These are phyloP conservation scores for Cabera pusaria DNA, from an alignment of 2,888 invertebrate species.

Conservation along the genomic window DNA sequence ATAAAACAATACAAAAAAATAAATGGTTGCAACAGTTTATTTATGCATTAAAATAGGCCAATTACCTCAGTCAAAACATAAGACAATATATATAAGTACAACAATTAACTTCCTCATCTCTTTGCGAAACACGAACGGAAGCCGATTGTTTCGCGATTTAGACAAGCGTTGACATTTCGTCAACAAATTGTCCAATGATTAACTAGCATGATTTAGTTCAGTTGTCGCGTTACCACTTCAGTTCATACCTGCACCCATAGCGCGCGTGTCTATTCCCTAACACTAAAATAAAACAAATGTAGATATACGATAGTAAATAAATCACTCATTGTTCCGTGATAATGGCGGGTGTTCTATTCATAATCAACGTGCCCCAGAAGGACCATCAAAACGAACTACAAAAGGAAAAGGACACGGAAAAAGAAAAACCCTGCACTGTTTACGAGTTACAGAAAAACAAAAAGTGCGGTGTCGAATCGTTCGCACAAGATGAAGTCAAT, in stretches of 20 bases:
- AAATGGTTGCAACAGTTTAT: no score
- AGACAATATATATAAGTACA: no score
- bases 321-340: slow-evolving; percentile 2
- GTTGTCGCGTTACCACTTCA: slow-evolving; percentile 27
- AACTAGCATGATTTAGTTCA: slow-evolving; percentile 30
- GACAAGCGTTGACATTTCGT: slow-evolving; percentile 38
- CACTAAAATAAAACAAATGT: no score
- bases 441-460: slow-evolving; percentile 17
- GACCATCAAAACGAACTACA: slow-evolving; percentile 66
- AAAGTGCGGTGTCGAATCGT: slow-evolving; percentile 10
- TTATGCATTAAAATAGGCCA: slow-evolving; percentile 15
- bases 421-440: slow-evolving; percentile 31
- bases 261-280: slow-evolving; percentile 22
- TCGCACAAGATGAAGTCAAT: slow-evolving; percentile 32
- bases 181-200: slow-evolving; percentile 26
- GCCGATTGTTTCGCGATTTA: slow-evolving; percentile 47
- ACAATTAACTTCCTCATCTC: slow-evolving; percentile 20
- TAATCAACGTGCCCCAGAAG: slow-evolving; percentile 82
- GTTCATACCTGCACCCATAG: slow-evolving; percentile 16
- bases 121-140: slow-evolving; percentile 40
- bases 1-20: no score
- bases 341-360: slow-evolving; percentile 84
- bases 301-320: slow-evolving; percentile 6
- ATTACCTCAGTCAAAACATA: slow-evolving; percentile 16
- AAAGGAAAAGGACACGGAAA: slow-evolving; percentile 36